These are phyloP conservation scores for Bostrychus sinensis DNA, from an alignment of 2,113 vertebrate species.

Conservation along the genomic window DNA sequence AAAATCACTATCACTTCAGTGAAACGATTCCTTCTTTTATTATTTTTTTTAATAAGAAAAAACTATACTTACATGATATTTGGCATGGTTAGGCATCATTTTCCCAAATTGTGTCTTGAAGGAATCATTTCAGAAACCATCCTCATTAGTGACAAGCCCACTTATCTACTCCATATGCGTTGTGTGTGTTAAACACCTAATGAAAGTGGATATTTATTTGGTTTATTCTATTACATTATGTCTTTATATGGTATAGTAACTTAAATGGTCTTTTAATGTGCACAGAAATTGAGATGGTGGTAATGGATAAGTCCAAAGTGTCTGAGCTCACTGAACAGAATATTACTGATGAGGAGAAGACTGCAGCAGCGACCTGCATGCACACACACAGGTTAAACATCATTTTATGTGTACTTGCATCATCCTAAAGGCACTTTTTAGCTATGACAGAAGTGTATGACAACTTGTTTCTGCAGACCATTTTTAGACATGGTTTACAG, in stretches of 20 bases:
- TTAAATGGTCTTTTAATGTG: constrained; percentile 85
- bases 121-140: constrained; percentile 28
- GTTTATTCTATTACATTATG: too few species aligned
- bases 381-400: constrained; percentile 82
- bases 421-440: too few species aligned
- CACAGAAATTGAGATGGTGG: constrained; percentile 98
- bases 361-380: constrained; percentile 83
- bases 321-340: constrained; percentile 89
- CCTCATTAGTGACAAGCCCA: constrained; percentile 4
- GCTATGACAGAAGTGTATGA: not conserved
- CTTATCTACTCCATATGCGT: not conserved
- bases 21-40: constrained; percentile 41
- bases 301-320: constrained; percentile 93
- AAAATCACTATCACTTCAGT: constrained; percentile 28
- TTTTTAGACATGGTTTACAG: constrained; percentile 98
- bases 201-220: not conserved
- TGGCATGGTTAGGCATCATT: not conserved
- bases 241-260: too few species aligned
- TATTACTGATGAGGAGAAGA: constrained; percentile 97
- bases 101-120: not conserved
- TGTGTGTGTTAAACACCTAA: not conserved
- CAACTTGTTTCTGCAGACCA: constrained; percentile 75
- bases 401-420: too few species aligned
- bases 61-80: not conserved
- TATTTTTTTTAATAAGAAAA: not conserved